Percentiles rank a stretch among this genome's conserved stretches.
Evolutionary conservation across 2,888 invertebrate genomes (phyloP).

Genomic region (Agrochola litura): DNA sequence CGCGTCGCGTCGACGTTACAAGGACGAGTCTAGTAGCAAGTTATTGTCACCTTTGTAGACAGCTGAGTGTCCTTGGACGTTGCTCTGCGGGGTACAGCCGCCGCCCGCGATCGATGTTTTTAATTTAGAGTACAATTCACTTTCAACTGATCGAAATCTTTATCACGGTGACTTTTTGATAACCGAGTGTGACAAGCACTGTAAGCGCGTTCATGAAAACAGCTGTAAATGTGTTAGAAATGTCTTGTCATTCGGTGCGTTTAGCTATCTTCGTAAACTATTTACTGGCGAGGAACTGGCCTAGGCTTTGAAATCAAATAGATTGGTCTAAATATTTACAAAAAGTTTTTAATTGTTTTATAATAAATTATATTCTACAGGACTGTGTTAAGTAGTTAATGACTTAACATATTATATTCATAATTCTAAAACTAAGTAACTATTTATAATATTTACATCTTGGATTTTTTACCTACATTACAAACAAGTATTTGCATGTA

Average conservation of each 20-base stretch:
- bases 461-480: too few relatives aligned
- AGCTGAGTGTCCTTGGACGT: conserved; percentile 73
- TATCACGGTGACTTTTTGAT: conserved; percentile 62
- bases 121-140: conserved; percentile 67
- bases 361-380: conserved; percentile 1
- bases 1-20: conserved; percentile 45
- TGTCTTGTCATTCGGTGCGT: background rate
- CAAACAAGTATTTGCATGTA: background rate
- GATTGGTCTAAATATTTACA: background rate
- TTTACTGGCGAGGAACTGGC: background rate
- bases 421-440: conserved; percentile 15
- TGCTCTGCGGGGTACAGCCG: conserved; percentile 67
- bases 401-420: background rate
- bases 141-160: conserved; percentile 61
- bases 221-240: conserved; percentile 3
- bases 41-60: conserved; percentile 60
- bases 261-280: conserved; percentile 47
- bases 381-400: too few relatives aligned
- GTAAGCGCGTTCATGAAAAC: conserved; percentile 39
- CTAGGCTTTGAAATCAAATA: background rate
- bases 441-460: conserved; percentile 44
- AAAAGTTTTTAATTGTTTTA: conserved; percentile 15
- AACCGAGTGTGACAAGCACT: conserved; percentile 54
- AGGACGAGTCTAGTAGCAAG: conserved; percentile 38
- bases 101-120: conserved; percentile 70